These are phyloP conservation scores for Nasonia oneida DNA, from an alignment of 2,888 invertebrate species.

Conservation along the genomic window DNA sequence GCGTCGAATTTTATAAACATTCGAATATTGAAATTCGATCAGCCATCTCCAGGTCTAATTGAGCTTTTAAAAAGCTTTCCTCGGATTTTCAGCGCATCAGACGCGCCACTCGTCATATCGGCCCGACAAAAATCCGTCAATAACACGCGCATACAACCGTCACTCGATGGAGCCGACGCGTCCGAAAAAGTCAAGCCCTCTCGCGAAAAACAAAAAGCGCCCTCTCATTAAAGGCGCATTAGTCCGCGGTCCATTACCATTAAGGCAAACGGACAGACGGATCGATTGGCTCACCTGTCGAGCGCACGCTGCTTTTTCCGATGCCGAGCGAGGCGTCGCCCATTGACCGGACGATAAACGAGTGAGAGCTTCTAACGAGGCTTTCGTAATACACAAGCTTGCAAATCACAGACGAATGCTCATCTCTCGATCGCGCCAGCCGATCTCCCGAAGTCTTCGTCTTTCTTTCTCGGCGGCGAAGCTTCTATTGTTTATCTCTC, in stretches of 20 bases:
- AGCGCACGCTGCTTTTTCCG: neutral
- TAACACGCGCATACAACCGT: neutral
- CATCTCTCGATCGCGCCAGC: neutral
- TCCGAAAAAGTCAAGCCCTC: neutral
- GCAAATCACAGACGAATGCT: conserved; percentile 17
- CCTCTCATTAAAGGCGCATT: conserved; percentile 60
- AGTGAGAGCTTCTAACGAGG: conserved; percentile 15
- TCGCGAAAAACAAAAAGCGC: neutral
- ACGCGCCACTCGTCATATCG: no score
- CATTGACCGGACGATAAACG: conserved; percentile 26
- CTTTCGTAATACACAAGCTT: conserved; percentile 15
- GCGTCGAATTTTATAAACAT: no score
- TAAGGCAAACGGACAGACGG: conserved; percentile 46
- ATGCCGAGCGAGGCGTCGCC: neutral
- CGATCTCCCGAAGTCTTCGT: neutral
- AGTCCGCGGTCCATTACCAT: conserved; percentile 50
- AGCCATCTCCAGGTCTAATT: no score
- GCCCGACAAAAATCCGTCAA: no score
- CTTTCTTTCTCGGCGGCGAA: neutral
- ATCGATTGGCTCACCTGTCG: conserved; percentile 55
- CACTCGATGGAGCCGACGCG: neutral
- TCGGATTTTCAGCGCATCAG: no score
- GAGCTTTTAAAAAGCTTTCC: no score
- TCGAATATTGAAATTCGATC: no score
- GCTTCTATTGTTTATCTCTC: neutral